A percentile compares a stretch with the other conserved stretches of the same genome.
Evolutionary conservation across 2,797 vertebrate species (phyloP).

Genomic region (Karalla daura): DNA sequence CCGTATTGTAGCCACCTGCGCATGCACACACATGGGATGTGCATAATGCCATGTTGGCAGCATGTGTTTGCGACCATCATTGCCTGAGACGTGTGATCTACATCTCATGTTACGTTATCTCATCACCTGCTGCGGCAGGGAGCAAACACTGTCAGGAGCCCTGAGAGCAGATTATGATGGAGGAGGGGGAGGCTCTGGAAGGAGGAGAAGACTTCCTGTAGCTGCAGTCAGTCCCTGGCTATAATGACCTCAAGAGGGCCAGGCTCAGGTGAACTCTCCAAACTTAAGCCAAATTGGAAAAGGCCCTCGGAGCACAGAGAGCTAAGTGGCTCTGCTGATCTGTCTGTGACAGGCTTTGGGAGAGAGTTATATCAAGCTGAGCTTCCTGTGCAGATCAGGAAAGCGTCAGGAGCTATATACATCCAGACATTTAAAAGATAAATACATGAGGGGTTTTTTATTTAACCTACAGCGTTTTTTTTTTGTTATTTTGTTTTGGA

Average conservation of each 20-base stretch:
- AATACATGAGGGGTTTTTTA: conserved; percentile 1
- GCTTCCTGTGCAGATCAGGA: conserved; percentile 9
- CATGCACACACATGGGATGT: not conserved
- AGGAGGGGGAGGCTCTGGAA: conserved; percentile 9
- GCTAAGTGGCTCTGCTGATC: conserved; percentile 47
- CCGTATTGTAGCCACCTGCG: not conserved
- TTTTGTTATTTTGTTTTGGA: not conserved
- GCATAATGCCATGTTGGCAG: conserved; percentile 3
- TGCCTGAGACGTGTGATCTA: conserved; percentile 36
- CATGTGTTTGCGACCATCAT: conserved; percentile 27
- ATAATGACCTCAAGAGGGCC: conserved; percentile 55
- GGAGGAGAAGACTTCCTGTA: conserved; percentile 24
- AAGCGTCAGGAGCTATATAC: conserved; percentile 8
- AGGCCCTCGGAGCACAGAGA: conserved; percentile 45
- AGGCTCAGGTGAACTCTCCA: conserved; percentile 59
- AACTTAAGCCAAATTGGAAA: conserved; percentile 70
- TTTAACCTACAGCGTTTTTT: too few relatives aligned
- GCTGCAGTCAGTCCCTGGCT: conserved; percentile 34
- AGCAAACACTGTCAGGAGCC: conserved; percentile 2
- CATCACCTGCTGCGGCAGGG: conserved; percentile 38
- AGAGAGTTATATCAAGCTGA: conserved; percentile 32
- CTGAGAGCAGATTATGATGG: conserved; percentile 50
- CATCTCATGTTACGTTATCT: conserved; percentile 29
- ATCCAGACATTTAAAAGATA: not conserved
- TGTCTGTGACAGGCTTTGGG: conserved; percentile 31